Conservation (phyloP, 2,113 vertebrate species). For the Sceloporus tristichus region DNA sequence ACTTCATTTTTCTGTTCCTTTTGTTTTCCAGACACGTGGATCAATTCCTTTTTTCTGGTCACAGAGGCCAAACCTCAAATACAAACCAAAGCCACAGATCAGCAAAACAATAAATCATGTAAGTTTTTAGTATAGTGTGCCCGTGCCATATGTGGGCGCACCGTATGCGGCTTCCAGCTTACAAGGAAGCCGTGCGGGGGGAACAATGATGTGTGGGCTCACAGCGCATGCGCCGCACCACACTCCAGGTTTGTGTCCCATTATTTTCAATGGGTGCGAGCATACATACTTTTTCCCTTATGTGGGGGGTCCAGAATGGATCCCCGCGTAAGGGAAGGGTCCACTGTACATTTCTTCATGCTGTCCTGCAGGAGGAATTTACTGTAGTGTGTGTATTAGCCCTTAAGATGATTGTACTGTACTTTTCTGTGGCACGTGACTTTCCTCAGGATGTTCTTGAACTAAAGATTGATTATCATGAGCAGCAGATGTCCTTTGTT, state of each 20-base stretch:
- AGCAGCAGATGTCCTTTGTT: neutral
- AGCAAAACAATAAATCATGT: slow-evolving; percentile 93
- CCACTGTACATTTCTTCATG: slow-evolving; percentile 30
- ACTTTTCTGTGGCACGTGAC: neutral
- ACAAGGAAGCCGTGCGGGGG: no score
- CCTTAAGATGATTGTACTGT: neutral
- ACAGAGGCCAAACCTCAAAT: slow-evolving; percentile 95
- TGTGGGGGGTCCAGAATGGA: no score
- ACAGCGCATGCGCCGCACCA: no score
- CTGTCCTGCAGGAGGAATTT: slow-evolving; percentile 6
- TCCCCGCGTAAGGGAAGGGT: no score
- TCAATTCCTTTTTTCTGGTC: slow-evolving; percentile 98
- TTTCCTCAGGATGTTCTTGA: neutral
- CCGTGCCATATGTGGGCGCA: no score
- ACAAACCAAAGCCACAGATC: slow-evolving; percentile 95
- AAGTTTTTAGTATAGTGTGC: slow-evolving; percentile 61
- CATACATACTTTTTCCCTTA: no score
- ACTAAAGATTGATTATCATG: neutral
- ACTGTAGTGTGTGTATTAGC: accelerated
- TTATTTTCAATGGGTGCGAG: no score
- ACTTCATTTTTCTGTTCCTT: neutral
- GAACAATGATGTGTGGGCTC: no score
- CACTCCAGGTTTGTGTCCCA: no score
- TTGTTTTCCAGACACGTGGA: slow-evolving; percentile 87
- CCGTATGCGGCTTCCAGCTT: no score